Evolutionary conservation across 2,113 vertebrate genomes (phyloP).

Genomic region (Puffinus mauretanicus): DNA sequence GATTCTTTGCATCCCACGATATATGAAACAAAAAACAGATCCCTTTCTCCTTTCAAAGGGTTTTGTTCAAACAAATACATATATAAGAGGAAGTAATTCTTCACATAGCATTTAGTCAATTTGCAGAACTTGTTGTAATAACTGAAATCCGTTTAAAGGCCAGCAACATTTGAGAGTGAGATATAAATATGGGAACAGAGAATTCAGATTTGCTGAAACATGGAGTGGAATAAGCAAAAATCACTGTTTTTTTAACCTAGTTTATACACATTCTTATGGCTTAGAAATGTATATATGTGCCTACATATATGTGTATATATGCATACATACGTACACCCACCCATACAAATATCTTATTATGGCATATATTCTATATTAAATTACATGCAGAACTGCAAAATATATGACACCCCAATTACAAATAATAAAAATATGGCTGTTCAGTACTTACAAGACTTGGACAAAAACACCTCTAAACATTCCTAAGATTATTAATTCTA

Average conservation of each 20-base stretch:
- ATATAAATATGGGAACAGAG: neutral
- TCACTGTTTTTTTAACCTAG: neutral
- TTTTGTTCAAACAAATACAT: neutral
- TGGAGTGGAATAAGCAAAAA: neutral
- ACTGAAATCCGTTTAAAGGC: neutral
- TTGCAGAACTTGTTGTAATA: neutral
- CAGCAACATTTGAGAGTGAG: neutral
- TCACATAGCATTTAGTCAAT: neutral
- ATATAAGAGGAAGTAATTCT: neutral
- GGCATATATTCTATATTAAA: neutral
- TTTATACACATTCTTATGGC: neutral
- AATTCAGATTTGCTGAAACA: neutral
- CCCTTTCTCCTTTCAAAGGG: neutral
- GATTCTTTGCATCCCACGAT: neutral
- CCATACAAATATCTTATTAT: neutral
- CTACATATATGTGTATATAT: neutral
- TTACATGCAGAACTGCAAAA: neutral
- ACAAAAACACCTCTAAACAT: neutral
- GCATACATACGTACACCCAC: neutral
- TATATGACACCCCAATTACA: neutral
- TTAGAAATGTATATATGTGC: neutral
- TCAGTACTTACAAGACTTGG: neutral
- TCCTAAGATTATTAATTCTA: neutral
- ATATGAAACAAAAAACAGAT: neutral
- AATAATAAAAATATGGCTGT: neutral